phyloP scores from a whole-genome alignment of 2,888 invertebrate genomes.

The Eristalinus sepulchralis region DNA sequence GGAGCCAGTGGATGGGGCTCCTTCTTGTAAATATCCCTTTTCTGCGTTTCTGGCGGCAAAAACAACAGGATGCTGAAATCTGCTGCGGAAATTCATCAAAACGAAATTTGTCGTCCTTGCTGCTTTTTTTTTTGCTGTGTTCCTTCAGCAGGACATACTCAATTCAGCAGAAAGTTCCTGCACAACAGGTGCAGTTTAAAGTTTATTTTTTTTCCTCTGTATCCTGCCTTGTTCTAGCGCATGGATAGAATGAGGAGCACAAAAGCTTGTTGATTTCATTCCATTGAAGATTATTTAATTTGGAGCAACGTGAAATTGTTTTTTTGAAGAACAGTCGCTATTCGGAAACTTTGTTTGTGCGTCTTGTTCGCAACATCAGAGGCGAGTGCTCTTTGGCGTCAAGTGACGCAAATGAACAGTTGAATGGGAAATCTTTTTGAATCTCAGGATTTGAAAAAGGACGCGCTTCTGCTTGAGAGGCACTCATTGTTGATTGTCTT shows the following conservation, averaged over 20 bases:
- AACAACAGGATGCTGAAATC: conserved; percentile 60
- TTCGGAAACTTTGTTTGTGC: neutral
- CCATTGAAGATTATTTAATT: neutral
- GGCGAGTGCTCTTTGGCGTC: neutral
- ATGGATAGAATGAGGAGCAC: neutral
- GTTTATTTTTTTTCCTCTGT: neutral
- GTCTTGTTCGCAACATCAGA: neutral
- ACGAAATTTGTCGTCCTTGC: conserved; percentile 9
- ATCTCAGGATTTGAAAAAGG: neutral
- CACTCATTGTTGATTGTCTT: no score
- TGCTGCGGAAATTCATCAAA: conserved; percentile 64
- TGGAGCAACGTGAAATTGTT: neutral
- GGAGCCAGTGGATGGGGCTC: conserved; percentile 44
- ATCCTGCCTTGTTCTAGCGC: neutral
- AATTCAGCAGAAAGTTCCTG: neutral
- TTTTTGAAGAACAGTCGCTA: neutral
- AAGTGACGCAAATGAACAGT: neutral
- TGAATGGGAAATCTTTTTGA: neutral
- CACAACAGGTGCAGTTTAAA: conserved; percentile 4
- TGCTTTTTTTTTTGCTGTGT: neutral
- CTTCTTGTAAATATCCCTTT: conserved; percentile 39
- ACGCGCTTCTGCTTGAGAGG: no score
- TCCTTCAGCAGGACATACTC: neutral
- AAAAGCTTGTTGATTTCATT: conserved; percentile 17
- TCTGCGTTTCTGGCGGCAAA: conserved; percentile 12